Evolutionary conservation across 2,888 invertebrate species (phyloP), one percentile per base, ranked within the genome.

Genomic region (Muscina levida): DNA sequence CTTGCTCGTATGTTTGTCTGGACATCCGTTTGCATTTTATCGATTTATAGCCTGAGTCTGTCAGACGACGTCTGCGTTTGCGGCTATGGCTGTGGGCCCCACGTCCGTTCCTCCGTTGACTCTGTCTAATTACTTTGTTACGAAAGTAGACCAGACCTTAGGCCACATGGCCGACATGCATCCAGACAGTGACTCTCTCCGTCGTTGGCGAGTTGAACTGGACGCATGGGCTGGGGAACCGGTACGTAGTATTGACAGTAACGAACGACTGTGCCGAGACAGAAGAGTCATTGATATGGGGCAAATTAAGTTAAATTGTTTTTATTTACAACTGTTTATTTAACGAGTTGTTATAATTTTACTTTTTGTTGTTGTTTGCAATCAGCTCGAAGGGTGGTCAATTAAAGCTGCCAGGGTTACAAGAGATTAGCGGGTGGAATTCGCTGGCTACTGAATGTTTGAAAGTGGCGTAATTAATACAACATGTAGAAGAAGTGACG

Each of bases 151-250:
- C 68, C 68, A 76, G 76, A 79, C 79, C 57, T 72, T 57, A 79
- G 80, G 57, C 77, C 77, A 86, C 84, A 85, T 87, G 85, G 82
- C 83, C 67, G 70, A 71, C 67, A 86, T 85, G 85, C 87, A 86
- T 82, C 83, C 73, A 72, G 70, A 73, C 67, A 82, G 72, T 53
- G 26, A 66, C 11, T 46, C 19, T 39, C 2, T n/a, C n/a, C n/a
- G n/a, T n/a, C 11, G 11, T 39, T 48, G n/a, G n/a, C 48, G 15
- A 15, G 6, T 15, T 48, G 31, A 8, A 31, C 4, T 31, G 4
- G 31, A 31, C 31, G 31, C 3, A 8, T 31, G 31, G 31, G 31
- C 3, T 53, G 13, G 84, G 79, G 78, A 3, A 11, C 19, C 13
- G 22, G 13, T n/a, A 39, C 48, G 13, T n/a, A 39, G 39, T 68